Base-by-base conservation (phyloP, 2,888 invertebrate genomes). In the Mechanitis mazaeus region DNA sequence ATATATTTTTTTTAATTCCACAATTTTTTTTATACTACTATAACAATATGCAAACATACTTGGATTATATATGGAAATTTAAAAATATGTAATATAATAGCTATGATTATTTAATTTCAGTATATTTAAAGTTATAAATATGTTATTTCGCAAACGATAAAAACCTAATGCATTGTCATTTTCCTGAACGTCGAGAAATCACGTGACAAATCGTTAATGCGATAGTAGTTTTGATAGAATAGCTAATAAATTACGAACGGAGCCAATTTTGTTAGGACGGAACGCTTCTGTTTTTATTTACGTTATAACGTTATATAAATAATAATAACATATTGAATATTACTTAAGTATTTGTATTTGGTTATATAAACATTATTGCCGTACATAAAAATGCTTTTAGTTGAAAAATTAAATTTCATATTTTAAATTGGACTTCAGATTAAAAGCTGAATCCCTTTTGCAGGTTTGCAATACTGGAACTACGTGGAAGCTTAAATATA, bases 221-320 rank as follows among this genome's bases (percentile, higher is more conserved):
- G 61, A 61, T 54, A 58, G 55, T 64, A 61, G 57, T 33, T 65
- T 65, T 65, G 60, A 65, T 65, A 56, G 63, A 65, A 65, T 60
- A 65, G 57, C 55, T 60, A 58, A 65, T 63, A 65, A 60, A 55
- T 63, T 50, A 31, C 64, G 47, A 58, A 45, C 53, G 58, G 55
- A 55, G 55, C 57, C 63, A 54, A 63, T 63, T 63, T 56, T 42
- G 60, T 65, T 38, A 46, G 58, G 55, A 56, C 42, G 42, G 42
- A 2, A 9, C 9, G 9, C 11, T 42, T 38, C 7, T 42, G 42
- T 1, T 42, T 42, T 7, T 42, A 3, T 42, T 42, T 42, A 42
- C 9, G 6, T 42, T 9, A 3, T 42, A 3, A 1, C 7, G 38
- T 6, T 38, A 42, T 11, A 42, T 9, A 42, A 9, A 42, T 50